A percentile compares a stretch with the other conserved stretches of the same genome.
These are phyloP conservation scores for Margaritifera margaritifera DNA, from an alignment of 2,888 invertebrate genomes.

Conservation along the genomic window DNA sequence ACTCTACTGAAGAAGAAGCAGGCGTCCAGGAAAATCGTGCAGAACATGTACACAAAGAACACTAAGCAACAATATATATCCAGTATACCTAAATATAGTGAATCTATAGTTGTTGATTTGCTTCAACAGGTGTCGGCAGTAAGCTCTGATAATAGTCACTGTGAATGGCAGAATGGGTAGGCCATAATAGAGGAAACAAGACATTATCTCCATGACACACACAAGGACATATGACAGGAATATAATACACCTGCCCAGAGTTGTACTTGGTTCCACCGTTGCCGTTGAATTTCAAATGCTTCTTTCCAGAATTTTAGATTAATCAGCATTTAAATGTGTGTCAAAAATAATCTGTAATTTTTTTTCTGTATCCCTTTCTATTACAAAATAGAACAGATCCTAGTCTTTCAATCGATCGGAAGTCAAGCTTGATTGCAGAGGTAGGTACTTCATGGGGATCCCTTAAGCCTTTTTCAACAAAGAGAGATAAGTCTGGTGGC, in stretches of 20 bases:
- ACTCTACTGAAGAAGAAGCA: conserved; percentile 31
- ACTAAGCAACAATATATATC: background rate
- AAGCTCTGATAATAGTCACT: conserved; percentile 21
- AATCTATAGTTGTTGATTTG: background rate
- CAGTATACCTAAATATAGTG: background rate
- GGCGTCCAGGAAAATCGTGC: conserved; percentile 39
- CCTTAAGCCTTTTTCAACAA: conserved; percentile 21
- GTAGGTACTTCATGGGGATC: conserved; percentile 6
- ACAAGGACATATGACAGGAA: conserved; percentile 20
- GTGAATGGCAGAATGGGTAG: conserved; percentile 29
- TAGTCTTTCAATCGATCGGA: conserved; percentile 10
- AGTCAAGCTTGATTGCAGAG: conserved; percentile 3
- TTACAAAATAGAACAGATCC: conserved; percentile 19
- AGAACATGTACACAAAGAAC: conserved; percentile 36
- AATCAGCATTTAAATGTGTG: conserved; percentile 33
- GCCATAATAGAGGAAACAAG: conserved; percentile 26
- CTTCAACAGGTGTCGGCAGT: conserved; percentile 6
- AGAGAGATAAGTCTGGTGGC: conserved; percentile 22
- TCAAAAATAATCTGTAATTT: conserved; percentile 20
- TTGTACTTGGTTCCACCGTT: conserved; percentile 9
- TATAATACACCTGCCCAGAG: background rate
- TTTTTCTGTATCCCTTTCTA: conserved; percentile 20
- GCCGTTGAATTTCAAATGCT: conserved; percentile 14
- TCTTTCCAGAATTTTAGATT: conserved; percentile 36
- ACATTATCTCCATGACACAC: conserved; percentile 23